Percentiles rank a stretch among this genome's conserved stretches.
Evolutionary conservation across 2,797 vertebrate genomes (phyloP).

Genomic region (Gobio occitaniae): DNA sequence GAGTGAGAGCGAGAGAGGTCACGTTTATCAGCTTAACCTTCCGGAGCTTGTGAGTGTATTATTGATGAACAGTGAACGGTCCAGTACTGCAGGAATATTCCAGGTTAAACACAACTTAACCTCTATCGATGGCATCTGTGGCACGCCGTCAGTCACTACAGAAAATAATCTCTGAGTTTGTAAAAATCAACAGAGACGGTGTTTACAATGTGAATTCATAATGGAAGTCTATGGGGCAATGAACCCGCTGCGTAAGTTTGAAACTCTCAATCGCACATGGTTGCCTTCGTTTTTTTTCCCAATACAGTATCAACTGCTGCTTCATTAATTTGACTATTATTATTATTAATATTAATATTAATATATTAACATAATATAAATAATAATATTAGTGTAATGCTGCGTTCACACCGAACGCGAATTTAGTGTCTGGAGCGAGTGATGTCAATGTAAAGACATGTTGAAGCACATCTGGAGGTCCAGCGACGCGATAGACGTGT

Average conservation of each 20-base stretch:
- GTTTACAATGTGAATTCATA: not conserved
- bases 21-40: conserved; percentile 43
- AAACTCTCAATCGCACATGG: not conserved
- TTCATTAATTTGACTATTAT: not conserved
- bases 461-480: too few relatives aligned
- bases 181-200: not conserved
- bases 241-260: not conserved
- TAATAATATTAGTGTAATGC: not conserved
- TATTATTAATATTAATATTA: not conserved
- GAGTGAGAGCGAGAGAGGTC: conserved; percentile 31
- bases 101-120: conserved; percentile 38
- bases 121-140: not conserved
- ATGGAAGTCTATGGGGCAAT: not conserved
- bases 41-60: conserved; percentile 8
- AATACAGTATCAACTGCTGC: not conserved
- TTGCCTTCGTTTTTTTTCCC: not conserved
- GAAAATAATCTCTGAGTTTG: not conserved
- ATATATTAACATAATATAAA: not conserved
- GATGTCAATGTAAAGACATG: too few relatives aligned
- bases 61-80: conserved; percentile 21
- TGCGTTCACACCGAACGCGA: too few relatives aligned
- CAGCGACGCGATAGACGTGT: too few relatives aligned
- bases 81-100: conserved; percentile 8
- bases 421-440: too few relatives aligned
- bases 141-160: not conserved